phyloP scores from a whole-genome alignment of 2,797 vertebrate genomes.

The Bradypodion ventrale region DNA sequence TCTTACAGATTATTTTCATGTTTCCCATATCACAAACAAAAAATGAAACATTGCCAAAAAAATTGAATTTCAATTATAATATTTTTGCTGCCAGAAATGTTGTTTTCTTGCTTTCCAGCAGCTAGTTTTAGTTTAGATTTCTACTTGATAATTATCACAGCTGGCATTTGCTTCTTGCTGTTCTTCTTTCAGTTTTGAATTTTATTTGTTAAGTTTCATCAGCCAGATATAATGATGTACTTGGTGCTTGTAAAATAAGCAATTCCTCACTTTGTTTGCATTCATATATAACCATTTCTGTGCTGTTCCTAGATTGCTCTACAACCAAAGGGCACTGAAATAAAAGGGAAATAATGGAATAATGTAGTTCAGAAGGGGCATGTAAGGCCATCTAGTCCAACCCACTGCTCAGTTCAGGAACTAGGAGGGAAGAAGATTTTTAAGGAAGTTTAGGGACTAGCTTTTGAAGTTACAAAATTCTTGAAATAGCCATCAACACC shows the following conservation, averaged over 20 bases:
- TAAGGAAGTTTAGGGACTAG: not conserved
- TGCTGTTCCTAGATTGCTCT: not conserved
- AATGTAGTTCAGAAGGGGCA: no score
- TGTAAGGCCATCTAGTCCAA: no score
- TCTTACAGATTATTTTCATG: not conserved
- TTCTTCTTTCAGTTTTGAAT: not conserved
- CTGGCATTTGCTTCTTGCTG: not conserved
- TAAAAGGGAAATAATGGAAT: not conserved
- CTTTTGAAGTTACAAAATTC: not conserved
- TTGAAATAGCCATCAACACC: not conserved
- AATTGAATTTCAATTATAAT: conserved; percentile 1
- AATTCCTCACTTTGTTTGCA: not conserved
- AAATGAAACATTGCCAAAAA: not conserved
- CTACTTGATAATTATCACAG: not conserved
- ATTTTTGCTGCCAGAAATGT: not conserved
- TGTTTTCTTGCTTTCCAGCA: not conserved
- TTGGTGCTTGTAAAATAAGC: no score
- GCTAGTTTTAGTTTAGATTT: not conserved
- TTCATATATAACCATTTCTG: not conserved
- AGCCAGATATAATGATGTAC: not conserved
- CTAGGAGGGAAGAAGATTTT: not conserved
- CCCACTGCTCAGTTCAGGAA: no score
- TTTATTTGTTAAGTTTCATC: not conserved
- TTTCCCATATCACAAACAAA: not conserved
- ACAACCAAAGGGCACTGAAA: not conserved